Percentiles rank a stretch among this genome's conserved stretches.
These are phyloP conservation scores for Poeciliopsis prolifica DNA, from an alignment of 2,113 vertebrate species.

Conservation along the genomic window DNA sequence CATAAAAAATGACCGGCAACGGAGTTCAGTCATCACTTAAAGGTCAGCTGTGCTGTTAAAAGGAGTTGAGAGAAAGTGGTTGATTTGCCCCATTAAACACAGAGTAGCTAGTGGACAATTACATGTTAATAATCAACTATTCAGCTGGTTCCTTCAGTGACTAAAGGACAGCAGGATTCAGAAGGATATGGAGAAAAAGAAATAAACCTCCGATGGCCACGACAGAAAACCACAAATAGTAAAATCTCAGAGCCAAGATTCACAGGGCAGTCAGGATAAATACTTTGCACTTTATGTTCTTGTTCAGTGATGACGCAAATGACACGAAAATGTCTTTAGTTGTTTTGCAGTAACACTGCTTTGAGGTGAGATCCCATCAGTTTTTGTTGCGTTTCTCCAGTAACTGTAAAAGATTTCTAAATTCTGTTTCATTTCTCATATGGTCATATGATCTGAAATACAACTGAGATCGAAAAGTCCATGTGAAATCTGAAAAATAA, in stretches of 20 bases:
- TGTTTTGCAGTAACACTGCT: background rate
- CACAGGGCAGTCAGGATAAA: background rate
- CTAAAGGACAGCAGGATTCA: conserved; percentile 32
- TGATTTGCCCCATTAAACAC: conserved; percentile 65
- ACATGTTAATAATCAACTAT: conserved; percentile 77
- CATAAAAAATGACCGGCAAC: conserved; percentile 39
- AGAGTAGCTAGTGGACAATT: conserved; percentile 53
- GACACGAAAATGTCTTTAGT: background rate
- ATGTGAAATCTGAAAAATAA: background rate
- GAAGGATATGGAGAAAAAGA: conserved; percentile 23
- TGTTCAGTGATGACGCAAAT: background rate
- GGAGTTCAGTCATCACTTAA: conserved; percentile 55
- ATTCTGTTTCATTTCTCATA: background rate
- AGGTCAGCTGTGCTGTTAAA: conserved; percentile 72
- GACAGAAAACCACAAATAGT: background rate
- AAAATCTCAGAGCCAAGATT: background rate
- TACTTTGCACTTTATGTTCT: background rate
- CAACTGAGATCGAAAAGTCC: background rate
- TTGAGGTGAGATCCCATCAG: background rate
- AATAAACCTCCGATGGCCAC: conserved; percentile 14
- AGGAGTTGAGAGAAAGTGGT: conserved; percentile 36
- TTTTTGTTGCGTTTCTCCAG: background rate
- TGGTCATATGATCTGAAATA: background rate
- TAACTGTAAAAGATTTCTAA: background rate
- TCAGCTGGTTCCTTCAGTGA: conserved; percentile 46